Evolutionary conservation across 2,797 vertebrate genomes (phyloP).

Genomic region (Sebastes trivittatus): DNA sequence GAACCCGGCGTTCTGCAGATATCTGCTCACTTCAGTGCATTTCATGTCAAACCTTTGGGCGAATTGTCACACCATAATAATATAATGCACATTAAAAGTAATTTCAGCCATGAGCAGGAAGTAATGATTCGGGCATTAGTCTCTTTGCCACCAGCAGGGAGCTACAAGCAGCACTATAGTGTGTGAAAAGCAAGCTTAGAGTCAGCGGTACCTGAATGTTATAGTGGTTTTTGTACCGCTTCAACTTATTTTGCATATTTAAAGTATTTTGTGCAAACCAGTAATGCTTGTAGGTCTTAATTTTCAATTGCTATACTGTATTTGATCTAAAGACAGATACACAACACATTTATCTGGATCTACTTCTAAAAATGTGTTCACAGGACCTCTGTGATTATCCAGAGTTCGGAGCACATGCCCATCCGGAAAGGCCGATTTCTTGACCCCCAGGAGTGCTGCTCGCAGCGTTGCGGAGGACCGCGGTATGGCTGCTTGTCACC

Average conservation of each 20-base stretch:
- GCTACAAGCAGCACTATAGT: not conserved
- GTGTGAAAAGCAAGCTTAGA: not conserved
- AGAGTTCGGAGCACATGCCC: too few relatives aligned
- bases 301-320: not conserved
- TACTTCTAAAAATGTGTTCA: not conserved
- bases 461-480: too few relatives aligned
- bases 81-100: conserved; percentile 22
- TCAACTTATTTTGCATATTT: not conserved
- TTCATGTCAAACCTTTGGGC: conserved; percentile 21
- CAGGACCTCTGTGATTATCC: not conserved
- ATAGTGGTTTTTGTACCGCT: not conserved
- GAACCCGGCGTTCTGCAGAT: not conserved
- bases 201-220: not conserved
- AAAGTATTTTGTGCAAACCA: not conserved
- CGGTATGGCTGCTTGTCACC: too few relatives aligned
- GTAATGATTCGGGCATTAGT: conserved; percentile 29
- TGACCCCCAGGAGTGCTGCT: too few relatives aligned
- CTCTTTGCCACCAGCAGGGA: conserved; percentile 34
- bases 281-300: not conserved
- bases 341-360: not conserved
- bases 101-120: conserved; percentile 22
- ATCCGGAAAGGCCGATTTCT: too few relatives aligned
- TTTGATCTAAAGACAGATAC: not conserved
- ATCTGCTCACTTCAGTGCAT: conserved; percentile 5
- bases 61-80: conserved; percentile 17